Conservation (phyloP, 2,113 vertebrate genomes). For the human region GRCh38 chr2:35510001-35510500, state of each 20-base stretch:
- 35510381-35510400: background rate
- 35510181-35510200: background rate
- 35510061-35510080: background rate
- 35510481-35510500: background rate
- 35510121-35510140: background rate
- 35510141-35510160: background rate
- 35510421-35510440: slow-evolving; percentile 12
- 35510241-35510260: background rate
- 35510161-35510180: background rate
- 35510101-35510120: background rate
- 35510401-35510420: background rate
- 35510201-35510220: background rate
- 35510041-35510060: background rate
- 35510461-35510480: background rate
- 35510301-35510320: background rate
- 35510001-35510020: background rate
- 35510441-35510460: background rate
- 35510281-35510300: background rate
- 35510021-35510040: background rate
- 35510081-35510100: background rate
- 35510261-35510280: background rate
- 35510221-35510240: background rate
- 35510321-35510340: background rate
- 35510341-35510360: background rate
- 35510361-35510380: background rate